These are phyloP conservation scores for Nephila pilipes DNA, from an alignment of 1,140 invertebrate genomes.

Conservation along the genomic window DNA sequence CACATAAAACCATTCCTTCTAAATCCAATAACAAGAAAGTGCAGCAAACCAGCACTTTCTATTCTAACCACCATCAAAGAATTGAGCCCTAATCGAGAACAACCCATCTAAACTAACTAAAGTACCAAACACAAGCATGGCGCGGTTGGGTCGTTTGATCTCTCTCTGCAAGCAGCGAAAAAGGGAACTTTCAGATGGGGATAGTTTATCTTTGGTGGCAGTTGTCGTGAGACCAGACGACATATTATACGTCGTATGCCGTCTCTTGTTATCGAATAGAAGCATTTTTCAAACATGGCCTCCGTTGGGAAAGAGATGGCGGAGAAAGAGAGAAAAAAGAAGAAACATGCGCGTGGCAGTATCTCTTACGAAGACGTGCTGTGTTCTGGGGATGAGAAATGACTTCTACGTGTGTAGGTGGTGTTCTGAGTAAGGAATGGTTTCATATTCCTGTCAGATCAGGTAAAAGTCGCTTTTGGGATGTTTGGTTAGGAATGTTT, in stretches of 20 bases:
- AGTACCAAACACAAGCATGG: not conserved
- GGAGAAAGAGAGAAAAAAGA: not conserved
- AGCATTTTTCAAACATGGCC: constrained; percentile 30
- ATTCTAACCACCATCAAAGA: not conserved
- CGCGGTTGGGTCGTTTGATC: not conserved
- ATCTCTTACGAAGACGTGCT: not conserved
- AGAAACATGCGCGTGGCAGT: not conserved
- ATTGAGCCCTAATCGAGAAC: not conserved
- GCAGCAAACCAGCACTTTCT: not conserved
- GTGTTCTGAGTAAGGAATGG: not conserved
- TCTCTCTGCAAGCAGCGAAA: not conserved
- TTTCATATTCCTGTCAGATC: not conserved
- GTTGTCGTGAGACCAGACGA: not conserved
- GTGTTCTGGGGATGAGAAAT: constrained; percentile 14
- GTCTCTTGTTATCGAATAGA: constrained; percentile 27
- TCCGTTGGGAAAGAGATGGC: not conserved
- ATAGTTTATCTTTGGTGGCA: constrained; percentile 28
- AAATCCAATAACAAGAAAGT: not conserved
- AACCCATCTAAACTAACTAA: not conserved
- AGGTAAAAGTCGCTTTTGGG: not conserved
- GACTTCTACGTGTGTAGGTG: not conserved
- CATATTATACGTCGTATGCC: constrained; percentile 10
- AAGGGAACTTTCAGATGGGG: not conserved
- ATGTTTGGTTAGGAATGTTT: not conserved
- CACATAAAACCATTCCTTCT: not conserved